Conservation (phyloP, 2,888 invertebrate genomes). For the Invenusta paracnida region DNA sequence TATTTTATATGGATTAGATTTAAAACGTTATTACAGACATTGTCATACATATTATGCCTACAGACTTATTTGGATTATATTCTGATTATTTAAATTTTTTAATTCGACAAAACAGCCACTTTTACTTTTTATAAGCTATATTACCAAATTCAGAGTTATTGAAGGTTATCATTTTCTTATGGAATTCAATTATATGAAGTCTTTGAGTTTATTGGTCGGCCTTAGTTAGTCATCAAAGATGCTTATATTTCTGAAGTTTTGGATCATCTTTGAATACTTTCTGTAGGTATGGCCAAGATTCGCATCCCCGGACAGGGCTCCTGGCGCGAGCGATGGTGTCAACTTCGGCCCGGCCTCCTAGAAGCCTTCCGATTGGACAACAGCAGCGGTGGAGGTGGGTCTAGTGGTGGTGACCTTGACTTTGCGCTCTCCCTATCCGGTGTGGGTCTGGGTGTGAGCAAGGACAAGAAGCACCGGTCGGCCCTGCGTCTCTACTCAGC, state of each 20-base stretch:
- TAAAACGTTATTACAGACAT: no score
- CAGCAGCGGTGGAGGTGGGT: not conserved
- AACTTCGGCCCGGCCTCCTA: slow-evolving; percentile 27
- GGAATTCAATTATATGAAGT: no score
- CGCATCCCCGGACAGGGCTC: slow-evolving; percentile 22
- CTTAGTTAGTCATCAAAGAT: no score
- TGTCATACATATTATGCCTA: no score
- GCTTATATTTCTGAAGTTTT: no score
- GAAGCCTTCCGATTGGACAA: slow-evolving; percentile 33
- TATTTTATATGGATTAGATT: no score
- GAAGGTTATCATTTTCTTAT: not conserved
- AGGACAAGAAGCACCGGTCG: slow-evolving; percentile 41
- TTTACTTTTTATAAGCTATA: no score
- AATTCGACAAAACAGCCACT: no score
- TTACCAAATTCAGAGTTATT: not conserved
- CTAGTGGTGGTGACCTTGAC: not conserved
- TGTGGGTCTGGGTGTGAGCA: slow-evolving; percentile 35
- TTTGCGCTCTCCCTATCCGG: slow-evolving; percentile 23
- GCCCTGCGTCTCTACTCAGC: slow-evolving; percentile 34
- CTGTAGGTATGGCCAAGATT: slow-evolving; percentile 30
- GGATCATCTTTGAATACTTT: not conserved
- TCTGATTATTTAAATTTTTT: no score
- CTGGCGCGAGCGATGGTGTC: slow-evolving; percentile 40
- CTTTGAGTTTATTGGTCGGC: no score
- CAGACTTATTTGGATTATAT: no score